Base-by-base conservation (phyloP, 2,888 invertebrate genomes). In the Punctoribates punctum region DNA sequence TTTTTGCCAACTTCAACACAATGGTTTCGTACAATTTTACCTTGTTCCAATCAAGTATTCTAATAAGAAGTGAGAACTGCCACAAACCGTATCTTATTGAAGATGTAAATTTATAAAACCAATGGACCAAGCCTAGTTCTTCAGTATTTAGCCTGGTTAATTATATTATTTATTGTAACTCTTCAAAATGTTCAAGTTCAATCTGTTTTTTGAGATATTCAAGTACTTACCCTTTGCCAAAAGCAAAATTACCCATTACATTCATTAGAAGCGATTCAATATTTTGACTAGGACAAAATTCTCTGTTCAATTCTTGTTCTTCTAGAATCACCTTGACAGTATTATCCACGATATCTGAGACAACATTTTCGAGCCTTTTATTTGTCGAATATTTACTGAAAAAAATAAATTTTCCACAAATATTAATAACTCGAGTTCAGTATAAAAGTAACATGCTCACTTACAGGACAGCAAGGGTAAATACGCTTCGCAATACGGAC, bases 341-440 rank as follows among this genome's bases (percentile, higher is more conserved):
- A 0, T 51, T 11, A 34, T 73, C 73, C 29, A 73, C 54, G 5
- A n/a, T 27, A 29, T 73, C 73, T n/a, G 20, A 25, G 29, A n/a
- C 73, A 27, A 48, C 15, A n/a, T 48, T 17, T 25, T 15, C 3
- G 3, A 73, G 11, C 20, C 25, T 48, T 17, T 73, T 25, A 29
- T n/a, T 48, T 11, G n/a, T 25, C 4, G 73, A 2, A 20, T 51
- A 73, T 25, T 51, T 73, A 9, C 73, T 48, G 11, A n/a, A n/a
- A n/a, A n/a, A n/a, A n/a, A n/a, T n/a, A n/a, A n/a, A n/a, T n/a
- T n/a, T n/a, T n/a, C n/a, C n/a, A n/a, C 42, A 42, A 42, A 11
- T 9, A 42, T 9, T 9, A 42, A 9, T 9, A 9, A 9, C 11
- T 42, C 8, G 11, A 54, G 3, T 20, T 54, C 5, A n/a, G 23